A percentile compares a stretch with the other conserved stretches of the same genome.
Conservation (phyloP, 2,888 invertebrate species). For the Sarcophaga carnaria region DNA sequence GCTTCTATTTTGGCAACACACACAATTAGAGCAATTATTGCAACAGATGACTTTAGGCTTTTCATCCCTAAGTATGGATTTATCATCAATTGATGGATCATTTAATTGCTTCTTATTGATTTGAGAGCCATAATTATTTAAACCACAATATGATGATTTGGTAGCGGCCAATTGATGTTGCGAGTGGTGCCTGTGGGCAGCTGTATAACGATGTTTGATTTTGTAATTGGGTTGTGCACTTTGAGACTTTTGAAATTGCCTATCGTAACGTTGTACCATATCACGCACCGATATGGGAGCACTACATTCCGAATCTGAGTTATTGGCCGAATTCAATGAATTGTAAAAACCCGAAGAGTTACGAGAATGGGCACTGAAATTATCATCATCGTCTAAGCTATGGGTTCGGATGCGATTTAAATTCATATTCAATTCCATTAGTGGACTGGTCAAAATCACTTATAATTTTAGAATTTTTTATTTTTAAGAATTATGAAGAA, state of each 20-base stretch:
- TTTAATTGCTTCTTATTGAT: slow-evolving; percentile 31
- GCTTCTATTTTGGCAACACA: slow-evolving; percentile 62
- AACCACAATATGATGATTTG: slow-evolving; percentile 75
- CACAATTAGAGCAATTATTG: slow-evolving; percentile 58
- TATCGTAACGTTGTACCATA: slow-evolving; percentile 78
- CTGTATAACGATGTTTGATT: slow-evolving; percentile 53
- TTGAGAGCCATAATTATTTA: slow-evolving; percentile 65
- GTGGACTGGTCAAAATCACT: not conserved
- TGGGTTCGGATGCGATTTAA: slow-evolving; percentile 14
- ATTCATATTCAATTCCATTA: slow-evolving; percentile 40
- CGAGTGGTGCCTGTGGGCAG: slow-evolving; percentile 44
- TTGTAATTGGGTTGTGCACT: slow-evolving; percentile 14
- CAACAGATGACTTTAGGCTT: slow-evolving; percentile 55
- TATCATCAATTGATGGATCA: slow-evolving; percentile 12
- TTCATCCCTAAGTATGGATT: slow-evolving; percentile 34
- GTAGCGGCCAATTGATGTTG: slow-evolving; percentile 73
- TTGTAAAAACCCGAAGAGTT: slow-evolving; percentile 50
- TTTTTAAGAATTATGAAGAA: slow-evolving; percentile 10
- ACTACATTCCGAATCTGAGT: slow-evolving; percentile 60
- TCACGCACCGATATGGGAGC: slow-evolving; percentile 76
- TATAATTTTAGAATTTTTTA: slow-evolving; percentile 51
- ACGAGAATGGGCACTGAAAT: slow-evolving; percentile 68
- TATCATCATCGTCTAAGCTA: slow-evolving; percentile 71
- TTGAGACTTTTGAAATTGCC: slow-evolving; percentile 41
- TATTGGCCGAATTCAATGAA: slow-evolving; percentile 44